These are phyloP conservation scores for Lucilia sericata DNA, from an alignment of 1,140 invertebrate genomes.

Conservation along the genomic window DNA sequence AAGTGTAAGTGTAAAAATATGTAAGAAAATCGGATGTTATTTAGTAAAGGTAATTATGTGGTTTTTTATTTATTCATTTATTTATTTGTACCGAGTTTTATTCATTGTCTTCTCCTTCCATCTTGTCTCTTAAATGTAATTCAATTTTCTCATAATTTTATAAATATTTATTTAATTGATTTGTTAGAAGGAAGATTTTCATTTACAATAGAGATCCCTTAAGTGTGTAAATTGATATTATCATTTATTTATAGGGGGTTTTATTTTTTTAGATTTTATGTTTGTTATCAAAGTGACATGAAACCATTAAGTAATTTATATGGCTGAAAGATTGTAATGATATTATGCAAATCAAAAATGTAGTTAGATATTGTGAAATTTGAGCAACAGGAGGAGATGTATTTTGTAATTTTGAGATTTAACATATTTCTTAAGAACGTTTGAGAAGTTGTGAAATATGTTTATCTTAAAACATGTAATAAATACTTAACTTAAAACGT, in stretches of 20 bases:
- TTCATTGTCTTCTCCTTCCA: background rate
- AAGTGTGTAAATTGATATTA: background rate
- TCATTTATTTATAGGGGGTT: background rate
- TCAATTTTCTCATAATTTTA: background rate
- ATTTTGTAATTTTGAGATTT: too few species aligned
- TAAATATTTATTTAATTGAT: constrained; percentile 13
- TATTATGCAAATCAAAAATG: too few species aligned
- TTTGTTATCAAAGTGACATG: too few species aligned
- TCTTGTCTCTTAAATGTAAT: background rate
- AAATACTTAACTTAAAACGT: too few species aligned
- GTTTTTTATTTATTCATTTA: constrained; percentile 18
- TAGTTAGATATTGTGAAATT: too few species aligned
- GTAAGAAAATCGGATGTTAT: background rate
- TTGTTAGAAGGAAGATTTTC: background rate
- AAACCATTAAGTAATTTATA: too few species aligned
- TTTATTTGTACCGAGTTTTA: background rate
- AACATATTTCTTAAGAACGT: too few species aligned
- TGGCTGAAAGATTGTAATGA: too few species aligned
- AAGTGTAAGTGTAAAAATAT: background rate
- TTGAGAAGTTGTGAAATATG: too few species aligned
- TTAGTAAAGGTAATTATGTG: constrained; percentile 16
- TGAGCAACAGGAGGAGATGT: too few species aligned
- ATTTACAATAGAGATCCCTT: background rate
- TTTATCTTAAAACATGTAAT: too few species aligned
- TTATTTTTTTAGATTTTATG: too few species aligned